These are phyloP conservation scores for Thumatha senex DNA, from an alignment of 2,888 invertebrate genomes.

Conservation along the genomic window DNA sequence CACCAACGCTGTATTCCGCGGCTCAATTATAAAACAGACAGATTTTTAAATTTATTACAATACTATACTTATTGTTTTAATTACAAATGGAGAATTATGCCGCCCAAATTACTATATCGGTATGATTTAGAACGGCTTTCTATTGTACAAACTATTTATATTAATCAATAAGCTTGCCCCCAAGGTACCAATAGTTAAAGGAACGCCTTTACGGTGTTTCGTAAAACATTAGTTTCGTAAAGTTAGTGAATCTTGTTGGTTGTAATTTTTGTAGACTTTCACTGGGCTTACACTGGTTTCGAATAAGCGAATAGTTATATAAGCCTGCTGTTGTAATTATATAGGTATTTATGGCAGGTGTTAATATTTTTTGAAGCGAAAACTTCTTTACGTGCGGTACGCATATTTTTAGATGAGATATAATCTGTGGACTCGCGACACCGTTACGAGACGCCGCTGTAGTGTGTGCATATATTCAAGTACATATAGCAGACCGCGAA, in stretches of 20 bases:
- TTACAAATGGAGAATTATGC: constrained; percentile 73
- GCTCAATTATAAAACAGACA: constrained; percentile 62
- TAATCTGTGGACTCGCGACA: too few relatives aligned
- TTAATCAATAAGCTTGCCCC: constrained; percentile 69
- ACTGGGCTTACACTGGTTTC: constrained; percentile 24
- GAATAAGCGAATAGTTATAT: constrained; percentile 21
- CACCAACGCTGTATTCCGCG: constrained; percentile 63
- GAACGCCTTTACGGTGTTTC: constrained; percentile 71
- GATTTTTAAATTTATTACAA: constrained; percentile 62
- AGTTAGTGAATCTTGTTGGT: constrained; percentile 22
- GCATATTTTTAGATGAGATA: too few relatives aligned
- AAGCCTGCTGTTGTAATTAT: not conserved
- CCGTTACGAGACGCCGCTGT: too few relatives aligned
- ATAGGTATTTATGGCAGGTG: too few relatives aligned
- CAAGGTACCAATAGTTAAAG: constrained; percentile 52
- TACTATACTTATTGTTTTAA: constrained; percentile 74
- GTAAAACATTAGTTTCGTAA: constrained; percentile 51
- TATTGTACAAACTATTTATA: constrained; percentile 66
- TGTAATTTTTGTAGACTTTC: constrained; percentile 34
- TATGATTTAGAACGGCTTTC: constrained; percentile 66
- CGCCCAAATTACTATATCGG: constrained; percentile 78
- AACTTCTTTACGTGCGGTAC: too few relatives aligned
- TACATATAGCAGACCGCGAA: too few relatives aligned
- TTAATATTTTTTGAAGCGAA: too few relatives aligned
- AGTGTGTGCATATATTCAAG: too few relatives aligned